Evolutionary conservation across 2,888 invertebrate genomes (phyloP).

Genomic region (Drosophila infuscata): DNA sequence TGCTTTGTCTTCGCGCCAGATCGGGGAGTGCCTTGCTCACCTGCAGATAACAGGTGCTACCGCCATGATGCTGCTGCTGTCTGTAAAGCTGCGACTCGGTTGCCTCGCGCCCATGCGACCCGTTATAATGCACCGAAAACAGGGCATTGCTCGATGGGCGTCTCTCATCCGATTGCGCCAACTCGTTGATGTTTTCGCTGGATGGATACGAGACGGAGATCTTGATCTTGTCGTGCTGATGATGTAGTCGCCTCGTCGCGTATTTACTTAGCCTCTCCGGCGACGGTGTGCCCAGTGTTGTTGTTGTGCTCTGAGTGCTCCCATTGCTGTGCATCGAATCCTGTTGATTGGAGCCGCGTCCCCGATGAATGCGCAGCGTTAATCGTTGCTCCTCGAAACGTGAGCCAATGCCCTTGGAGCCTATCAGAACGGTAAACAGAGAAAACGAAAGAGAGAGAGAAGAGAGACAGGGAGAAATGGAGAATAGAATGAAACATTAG

Average conservation of each 20-base stretch:
- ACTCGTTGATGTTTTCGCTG: conserved; percentile 88
- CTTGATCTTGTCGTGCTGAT: conserved; percentile 91
- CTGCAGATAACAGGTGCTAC: conserved; percentile 87
- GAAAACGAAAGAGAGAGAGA: neutral
- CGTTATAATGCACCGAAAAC: conserved; percentile 88
- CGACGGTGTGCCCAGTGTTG: conserved; percentile 88
- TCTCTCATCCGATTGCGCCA: conserved; percentile 82
- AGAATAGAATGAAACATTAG: conserved; percentile 31
- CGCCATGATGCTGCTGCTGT: conserved; percentile 73
- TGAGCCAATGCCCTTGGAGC: conserved; percentile 89
- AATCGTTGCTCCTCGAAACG: conserved; percentile 96
- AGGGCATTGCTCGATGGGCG: conserved; percentile 80
- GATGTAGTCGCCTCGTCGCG: conserved; percentile 86
- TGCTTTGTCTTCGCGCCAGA: conserved; percentile 82
- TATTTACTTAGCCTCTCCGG: conserved; percentile 88
- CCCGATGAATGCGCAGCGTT: conserved; percentile 95
- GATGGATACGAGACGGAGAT: conserved; percentile 95
- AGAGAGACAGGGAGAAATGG: neutral
- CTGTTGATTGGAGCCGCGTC: conserved; percentile 90
- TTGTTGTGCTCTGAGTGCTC: conserved; percentile 89
- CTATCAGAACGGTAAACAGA: conserved; percentile 68
- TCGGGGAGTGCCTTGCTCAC: conserved; percentile 85
- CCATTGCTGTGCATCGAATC: conserved; percentile 89
- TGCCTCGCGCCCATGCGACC: conserved; percentile 88
- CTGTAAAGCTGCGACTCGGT: conserved; percentile 86